Evolutionary conservation across 2,113 vertebrate species (phyloP).

Genomic region (Vireo altiloquus): DNA sequence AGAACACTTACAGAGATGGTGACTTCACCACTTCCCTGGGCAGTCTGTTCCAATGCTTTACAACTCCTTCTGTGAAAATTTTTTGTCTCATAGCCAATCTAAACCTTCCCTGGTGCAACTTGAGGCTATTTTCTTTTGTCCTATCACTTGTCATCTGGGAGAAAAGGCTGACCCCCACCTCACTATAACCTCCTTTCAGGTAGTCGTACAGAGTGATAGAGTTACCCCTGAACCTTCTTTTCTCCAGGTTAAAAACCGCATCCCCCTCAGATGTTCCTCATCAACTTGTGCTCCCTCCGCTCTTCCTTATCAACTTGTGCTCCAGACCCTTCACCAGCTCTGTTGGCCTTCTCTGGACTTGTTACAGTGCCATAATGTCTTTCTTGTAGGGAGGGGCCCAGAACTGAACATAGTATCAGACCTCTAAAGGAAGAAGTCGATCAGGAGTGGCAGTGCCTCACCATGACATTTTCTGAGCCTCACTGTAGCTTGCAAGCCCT

Average conservation of each 20-base stretch:
- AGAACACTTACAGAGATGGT: neutral
- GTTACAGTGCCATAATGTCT: neutral
- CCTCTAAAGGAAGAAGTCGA: neutral
- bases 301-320: neutral
- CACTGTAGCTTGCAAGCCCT: neutral
- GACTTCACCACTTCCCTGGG: neutral
- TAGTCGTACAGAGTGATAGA: neutral
- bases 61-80: rapidly evolving
- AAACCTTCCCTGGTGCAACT: neutral
- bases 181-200: neutral
- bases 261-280: neutral
- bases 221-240: neutral
- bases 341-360: neutral
- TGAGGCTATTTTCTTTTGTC: neutral
- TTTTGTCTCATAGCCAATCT: neutral
- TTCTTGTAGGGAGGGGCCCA: neutral
- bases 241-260: neutral
- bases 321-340: neutral
- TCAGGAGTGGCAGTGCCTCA: neutral
- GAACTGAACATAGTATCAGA: neutral
- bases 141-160: neutral
- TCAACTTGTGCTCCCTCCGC: neutral
- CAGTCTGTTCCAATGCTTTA: neutral
- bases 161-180: neutral
- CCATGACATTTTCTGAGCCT: neutral